A percentile compares a stretch with the other conserved stretches of the same genome.
Evolutionary conservation across 1,140 invertebrate genomes (phyloP).

Genomic region (Hyphantria cunea): DNA sequence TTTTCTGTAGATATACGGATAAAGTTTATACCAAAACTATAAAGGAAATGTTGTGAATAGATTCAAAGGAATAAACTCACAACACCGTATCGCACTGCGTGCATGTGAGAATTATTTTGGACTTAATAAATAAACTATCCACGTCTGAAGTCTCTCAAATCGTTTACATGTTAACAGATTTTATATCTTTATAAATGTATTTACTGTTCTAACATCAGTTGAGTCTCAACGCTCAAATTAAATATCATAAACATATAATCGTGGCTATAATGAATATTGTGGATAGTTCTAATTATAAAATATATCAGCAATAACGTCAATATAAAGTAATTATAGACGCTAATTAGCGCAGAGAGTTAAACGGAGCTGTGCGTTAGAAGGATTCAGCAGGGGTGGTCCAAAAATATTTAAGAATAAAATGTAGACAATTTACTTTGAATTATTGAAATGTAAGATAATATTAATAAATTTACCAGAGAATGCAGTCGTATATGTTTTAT

Average conservation of each 20-base stretch:
- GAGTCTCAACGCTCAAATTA: slow-evolving; percentile 43
- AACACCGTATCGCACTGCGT: too few relatives aligned
- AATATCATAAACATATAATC: slow-evolving; percentile 58
- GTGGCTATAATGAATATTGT: slow-evolving; percentile 45
- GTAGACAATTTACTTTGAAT: slow-evolving; percentile 34
- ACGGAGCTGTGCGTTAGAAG: slow-evolving; percentile 40
- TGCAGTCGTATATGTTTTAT: slow-evolving; percentile 51
- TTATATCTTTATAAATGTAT: not conserved
- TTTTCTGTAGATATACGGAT: too few relatives aligned
- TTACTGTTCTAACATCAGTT: not conserved
- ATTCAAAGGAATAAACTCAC: too few relatives aligned
- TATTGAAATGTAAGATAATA: slow-evolving; percentile 42
- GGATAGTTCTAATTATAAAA: slow-evolving; percentile 40
- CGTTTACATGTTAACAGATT: slow-evolving; percentile 1
- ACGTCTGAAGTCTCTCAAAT: too few relatives aligned
- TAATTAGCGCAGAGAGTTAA: slow-evolving; percentile 45
- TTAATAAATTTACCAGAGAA: slow-evolving; percentile 48
- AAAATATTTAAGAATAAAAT: slow-evolving; percentile 41
- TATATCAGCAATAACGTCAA: slow-evolving; percentile 35
- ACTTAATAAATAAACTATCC: too few relatives aligned
- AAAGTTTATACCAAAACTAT: too few relatives aligned
- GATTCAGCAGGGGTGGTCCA: slow-evolving; percentile 49
- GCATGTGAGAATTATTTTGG: too few relatives aligned
- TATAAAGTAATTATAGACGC: slow-evolving; percentile 59
- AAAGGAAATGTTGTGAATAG: too few relatives aligned